Evolutionary conservation across 2,888 invertebrate genomes (phyloP).

Genomic region (Suillia variegata): DNA sequence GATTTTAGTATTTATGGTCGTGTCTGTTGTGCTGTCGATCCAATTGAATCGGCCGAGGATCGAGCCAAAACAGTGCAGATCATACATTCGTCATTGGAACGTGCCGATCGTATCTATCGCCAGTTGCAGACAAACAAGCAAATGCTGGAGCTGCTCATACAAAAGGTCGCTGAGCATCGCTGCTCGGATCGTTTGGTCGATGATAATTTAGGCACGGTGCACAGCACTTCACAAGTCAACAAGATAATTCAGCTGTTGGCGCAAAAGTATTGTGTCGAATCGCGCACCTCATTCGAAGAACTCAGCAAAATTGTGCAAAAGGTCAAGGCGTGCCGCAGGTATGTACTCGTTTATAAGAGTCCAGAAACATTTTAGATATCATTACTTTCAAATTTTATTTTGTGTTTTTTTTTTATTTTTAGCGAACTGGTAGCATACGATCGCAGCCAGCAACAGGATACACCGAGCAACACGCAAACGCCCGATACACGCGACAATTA

Average conservation of each 20-base stretch:
- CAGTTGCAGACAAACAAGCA: constrained; percentile 90
- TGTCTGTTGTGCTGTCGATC: constrained; percentile 95
- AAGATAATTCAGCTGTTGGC: constrained; percentile 92
- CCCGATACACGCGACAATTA: constrained; percentile 45
- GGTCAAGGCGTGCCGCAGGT: constrained; percentile 85
- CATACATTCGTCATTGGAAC: constrained; percentile 88
- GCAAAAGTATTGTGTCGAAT: constrained; percentile 94
- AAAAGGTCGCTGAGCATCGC: constrained; percentile 87
- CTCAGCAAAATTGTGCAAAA: constrained; percentile 88
- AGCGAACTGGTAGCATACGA: constrained; percentile 91
- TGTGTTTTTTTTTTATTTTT: background rate
- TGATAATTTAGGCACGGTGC: constrained; percentile 64
- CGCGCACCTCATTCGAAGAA: constrained; percentile 93
- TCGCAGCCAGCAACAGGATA: constrained; percentile 76
- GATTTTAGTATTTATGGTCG: constrained; percentile 91
- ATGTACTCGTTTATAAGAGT: constrained; percentile 25
- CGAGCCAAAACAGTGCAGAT: constrained; percentile 91
- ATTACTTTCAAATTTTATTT: background rate
- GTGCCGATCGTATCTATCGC: constrained; percentile 92
- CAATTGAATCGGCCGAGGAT: constrained; percentile 96
- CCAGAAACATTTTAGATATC: background rate
- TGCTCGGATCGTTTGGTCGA: constrained; percentile 66
- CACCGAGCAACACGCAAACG: constrained; percentile 37
- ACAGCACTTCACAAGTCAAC: constrained; percentile 75
- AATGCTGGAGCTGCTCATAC: constrained; percentile 80